phyloP scores from a whole-genome alignment of 2,113 vertebrate species.

The Oreochromis aureus region DNA sequence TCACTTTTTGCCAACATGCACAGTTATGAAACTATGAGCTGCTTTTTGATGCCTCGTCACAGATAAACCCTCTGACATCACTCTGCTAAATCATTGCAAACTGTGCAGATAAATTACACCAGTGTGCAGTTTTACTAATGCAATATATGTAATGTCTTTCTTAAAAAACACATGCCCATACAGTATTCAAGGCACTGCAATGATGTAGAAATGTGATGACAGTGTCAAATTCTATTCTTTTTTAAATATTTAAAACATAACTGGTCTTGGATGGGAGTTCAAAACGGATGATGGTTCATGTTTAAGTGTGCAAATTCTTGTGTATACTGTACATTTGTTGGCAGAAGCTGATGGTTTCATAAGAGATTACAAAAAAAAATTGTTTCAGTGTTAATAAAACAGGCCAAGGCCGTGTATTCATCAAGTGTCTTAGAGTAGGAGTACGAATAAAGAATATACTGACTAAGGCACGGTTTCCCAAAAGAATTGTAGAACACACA shows the following conservation, averaged over 20 bases:
- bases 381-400: conserved; percentile 17
- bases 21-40: conserved; percentile 70
- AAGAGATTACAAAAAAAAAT: conserved; percentile 22
- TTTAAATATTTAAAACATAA: conserved; percentile 25
- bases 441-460: not conserved
- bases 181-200: conserved; percentile 75
- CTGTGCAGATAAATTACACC: conserved; percentile 35
- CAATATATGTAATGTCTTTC: conserved; percentile 9
- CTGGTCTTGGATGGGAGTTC: conserved; percentile 76
- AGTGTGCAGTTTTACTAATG: conserved; percentile 34
- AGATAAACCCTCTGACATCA: conserved; percentile 22
- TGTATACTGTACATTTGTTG: conserved; percentile 61
- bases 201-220: conserved; percentile 57
- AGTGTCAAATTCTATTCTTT: conserved; percentile 1
- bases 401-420: not conserved
- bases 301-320: conserved; percentile 49
- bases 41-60: conserved; percentile 8
- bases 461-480: conserved; percentile 44
- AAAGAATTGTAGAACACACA: conserved; percentile 10
- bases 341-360: conserved; percentile 52
- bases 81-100: conserved; percentile 39
- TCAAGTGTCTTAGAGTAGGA: conserved; percentile 40
- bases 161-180: conserved; percentile 60
- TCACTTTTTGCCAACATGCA: conserved; percentile 86
- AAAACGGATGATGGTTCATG: conserved; percentile 13